These are phyloP conservation scores for Leptogaster cylindrica DNA, from an alignment of 2,888 invertebrate genomes.

Conservation along the genomic window DNA sequence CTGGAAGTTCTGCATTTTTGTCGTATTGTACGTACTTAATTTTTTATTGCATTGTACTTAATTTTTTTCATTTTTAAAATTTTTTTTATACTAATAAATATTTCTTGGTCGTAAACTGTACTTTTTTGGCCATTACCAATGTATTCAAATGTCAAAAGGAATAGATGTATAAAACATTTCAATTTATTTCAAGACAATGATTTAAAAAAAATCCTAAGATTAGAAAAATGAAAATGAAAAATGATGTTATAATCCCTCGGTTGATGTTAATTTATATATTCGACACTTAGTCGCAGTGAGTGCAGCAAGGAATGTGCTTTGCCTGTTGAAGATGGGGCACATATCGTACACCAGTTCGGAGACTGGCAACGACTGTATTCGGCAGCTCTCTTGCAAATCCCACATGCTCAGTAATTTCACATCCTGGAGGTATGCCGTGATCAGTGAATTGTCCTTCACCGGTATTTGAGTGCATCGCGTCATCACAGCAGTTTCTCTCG, in stretches of 20 bases:
- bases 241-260: not conserved
- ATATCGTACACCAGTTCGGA: conserved; percentile 73
- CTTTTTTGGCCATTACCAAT: not conserved
- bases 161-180: not conserved
- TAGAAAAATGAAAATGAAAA: too few relatives aligned
- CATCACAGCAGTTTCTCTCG: conserved; percentile 71
- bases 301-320: conserved; percentile 67
- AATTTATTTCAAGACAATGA: too few relatives aligned
- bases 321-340: conserved; percentile 66
- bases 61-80: not conserved
- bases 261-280: conserved; percentile 65
- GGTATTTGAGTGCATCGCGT: conserved; percentile 62
- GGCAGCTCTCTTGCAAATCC: conserved; percentile 67
- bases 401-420: conserved; percentile 71
- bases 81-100: too few relatives aligned
- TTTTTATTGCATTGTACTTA: conserved; percentile 2
- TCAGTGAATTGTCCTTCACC: conserved; percentile 64
- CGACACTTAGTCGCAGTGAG: conserved; percentile 72
- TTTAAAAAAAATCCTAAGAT: too few relatives aligned
- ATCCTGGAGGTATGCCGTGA: conserved; percentile 79
- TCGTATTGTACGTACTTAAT: conserved; percentile 7
- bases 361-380: conserved; percentile 66
- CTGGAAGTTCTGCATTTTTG: too few relatives aligned
- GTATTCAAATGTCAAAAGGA: too few relatives aligned
- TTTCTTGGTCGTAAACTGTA: too few relatives aligned